Conservation (phyloP, 1,140 invertebrate species). For the Potamilus streckersoni region DNA sequence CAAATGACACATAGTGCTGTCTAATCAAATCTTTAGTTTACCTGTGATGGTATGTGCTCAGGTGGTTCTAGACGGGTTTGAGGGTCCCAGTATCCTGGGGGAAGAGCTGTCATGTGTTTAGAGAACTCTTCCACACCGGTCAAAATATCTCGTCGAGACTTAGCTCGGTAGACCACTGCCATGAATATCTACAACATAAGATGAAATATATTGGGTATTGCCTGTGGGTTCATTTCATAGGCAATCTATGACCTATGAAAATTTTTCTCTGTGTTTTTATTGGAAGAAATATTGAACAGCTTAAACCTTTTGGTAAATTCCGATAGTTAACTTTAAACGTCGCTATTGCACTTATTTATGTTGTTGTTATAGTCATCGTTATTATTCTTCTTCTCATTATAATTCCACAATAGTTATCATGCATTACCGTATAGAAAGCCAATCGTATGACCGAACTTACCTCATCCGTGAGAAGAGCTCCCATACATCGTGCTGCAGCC, state of each 20-base stretch:
- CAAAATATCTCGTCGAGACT: slow-evolving; percentile 83
- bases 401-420: background rate
- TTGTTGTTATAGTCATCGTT: background rate
- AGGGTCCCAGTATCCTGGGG: slow-evolving; percentile 98
- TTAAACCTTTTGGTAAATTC: too few relatives aligned
- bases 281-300: background rate
- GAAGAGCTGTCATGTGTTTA: slow-evolving; percentile 94
- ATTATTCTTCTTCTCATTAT: background rate
- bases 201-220: background rate
- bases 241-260: background rate
- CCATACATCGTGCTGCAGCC: slow-evolving; percentile 94
- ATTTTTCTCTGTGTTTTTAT: background rate
- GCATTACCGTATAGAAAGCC: too few relatives aligned
- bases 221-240: background rate
- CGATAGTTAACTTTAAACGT: background rate
- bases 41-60: slow-evolving; percentile 91
- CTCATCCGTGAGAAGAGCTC: slow-evolving; percentile 94
- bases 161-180: slow-evolving; percentile 90
- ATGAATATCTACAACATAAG: slow-evolving; percentile 81
- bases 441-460: slow-evolving; percentile 56
- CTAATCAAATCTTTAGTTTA: slow-evolving; percentile 43
- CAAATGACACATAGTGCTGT: background rate
- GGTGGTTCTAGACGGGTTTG: slow-evolving; percentile 98
- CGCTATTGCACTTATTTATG: too few relatives aligned
- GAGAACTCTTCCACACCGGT: slow-evolving; percentile 96